Conservation (phyloP, 1,140 invertebrate genomes). For the Stenopsyche tienmushanensis region DNA sequence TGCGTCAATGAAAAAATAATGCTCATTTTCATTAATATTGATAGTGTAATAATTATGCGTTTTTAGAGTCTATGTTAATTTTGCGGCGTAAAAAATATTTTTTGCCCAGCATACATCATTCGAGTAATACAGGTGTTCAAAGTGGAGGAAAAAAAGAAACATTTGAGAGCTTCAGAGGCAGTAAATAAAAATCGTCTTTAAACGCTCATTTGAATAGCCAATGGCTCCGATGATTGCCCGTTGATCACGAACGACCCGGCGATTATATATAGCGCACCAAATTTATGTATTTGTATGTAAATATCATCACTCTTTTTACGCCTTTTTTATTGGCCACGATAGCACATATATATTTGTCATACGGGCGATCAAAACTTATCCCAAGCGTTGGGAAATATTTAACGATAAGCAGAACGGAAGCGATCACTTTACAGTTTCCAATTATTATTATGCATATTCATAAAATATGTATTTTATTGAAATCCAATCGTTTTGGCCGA, state of each 20-base stretch:
- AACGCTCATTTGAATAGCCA: conserved; percentile 16
- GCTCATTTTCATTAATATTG: too few relatives aligned
- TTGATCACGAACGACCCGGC: conserved; percentile 15
- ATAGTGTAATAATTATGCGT: too few relatives aligned
- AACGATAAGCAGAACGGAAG: neutral
- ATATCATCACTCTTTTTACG: conserved; percentile 10
- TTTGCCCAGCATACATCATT: too few relatives aligned
- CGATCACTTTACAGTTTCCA: neutral
- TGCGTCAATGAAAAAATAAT: too few relatives aligned
- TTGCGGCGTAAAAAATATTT: too few relatives aligned
- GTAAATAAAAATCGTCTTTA: neutral
- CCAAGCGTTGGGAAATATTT: neutral
- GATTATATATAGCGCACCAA: conserved; percentile 18
- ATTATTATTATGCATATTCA: neutral
- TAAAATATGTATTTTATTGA: too few relatives aligned
- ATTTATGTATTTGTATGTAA: conserved; percentile 13
- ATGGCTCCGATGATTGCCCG: conserved; percentile 16
- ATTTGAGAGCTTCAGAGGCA: neutral
- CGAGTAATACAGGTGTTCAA: too few relatives aligned
- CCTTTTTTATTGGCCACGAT: neutral
- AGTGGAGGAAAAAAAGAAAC: too few relatives aligned
- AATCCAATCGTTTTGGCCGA: too few relatives aligned
- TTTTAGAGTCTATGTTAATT: too few relatives aligned
- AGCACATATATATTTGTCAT: neutral
- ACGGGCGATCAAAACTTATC: neutral